phyloP scores from a whole-genome alignment of 2,797 vertebrate species.

The Trachops cirrhosus region DNA sequence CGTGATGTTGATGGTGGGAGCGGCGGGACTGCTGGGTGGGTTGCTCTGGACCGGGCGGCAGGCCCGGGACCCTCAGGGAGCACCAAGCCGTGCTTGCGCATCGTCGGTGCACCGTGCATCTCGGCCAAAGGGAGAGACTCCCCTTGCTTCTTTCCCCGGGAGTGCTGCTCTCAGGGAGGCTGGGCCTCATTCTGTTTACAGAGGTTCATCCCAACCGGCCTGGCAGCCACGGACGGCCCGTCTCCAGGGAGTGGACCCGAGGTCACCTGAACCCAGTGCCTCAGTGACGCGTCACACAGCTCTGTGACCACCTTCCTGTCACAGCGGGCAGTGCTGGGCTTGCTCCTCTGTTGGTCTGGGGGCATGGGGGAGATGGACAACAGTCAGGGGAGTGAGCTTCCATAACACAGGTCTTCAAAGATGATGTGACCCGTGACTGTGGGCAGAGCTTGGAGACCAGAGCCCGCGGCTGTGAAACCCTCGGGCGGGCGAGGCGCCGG shows the following conservation, averaged over 20 bases:
- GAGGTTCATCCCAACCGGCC: background rate
- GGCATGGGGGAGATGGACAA: background rate
- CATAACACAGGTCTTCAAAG: background rate
- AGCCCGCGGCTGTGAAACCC: conserved; percentile 66
- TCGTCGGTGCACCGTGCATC: background rate
- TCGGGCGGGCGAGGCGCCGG: conserved; percentile 58
- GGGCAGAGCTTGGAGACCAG: conserved; percentile 54
- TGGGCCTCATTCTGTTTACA: conserved; percentile 34
- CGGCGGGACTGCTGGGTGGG: background rate
- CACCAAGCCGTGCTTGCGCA: background rate
- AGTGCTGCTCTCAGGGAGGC: background rate
- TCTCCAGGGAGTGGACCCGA: background rate
- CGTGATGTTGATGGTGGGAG: background rate
- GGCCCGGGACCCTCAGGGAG: background rate
- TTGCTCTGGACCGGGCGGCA: background rate
- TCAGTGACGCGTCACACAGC: background rate
- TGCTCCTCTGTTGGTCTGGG: background rate
- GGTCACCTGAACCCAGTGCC: background rate
- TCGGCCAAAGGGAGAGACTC: background rate
- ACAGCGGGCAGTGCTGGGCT: background rate
- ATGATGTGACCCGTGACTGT: background rate
- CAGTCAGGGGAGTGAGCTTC: background rate
- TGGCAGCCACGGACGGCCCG: background rate
- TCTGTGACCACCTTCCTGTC: background rate
- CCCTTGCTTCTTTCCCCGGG: conserved; percentile 11